phyloP scores from a whole-genome alignment of 2,113 vertebrate genomes.

The Callorhinus ursinus region DNA sequence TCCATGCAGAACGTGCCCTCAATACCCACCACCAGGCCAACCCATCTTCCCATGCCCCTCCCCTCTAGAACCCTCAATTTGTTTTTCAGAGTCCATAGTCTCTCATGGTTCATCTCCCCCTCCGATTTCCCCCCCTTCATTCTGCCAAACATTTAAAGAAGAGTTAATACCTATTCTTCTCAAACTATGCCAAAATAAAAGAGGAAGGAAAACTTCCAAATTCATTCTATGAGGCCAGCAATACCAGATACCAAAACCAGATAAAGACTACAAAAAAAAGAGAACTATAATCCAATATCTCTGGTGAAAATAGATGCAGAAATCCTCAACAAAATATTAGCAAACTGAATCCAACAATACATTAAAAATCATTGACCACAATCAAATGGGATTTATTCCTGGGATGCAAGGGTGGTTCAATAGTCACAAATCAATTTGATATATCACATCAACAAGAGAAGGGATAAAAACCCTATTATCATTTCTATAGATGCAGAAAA shows the following conservation, averaged over 20 bases:
- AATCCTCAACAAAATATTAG: background rate
- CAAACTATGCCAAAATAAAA: background rate
- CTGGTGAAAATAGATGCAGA: background rate
- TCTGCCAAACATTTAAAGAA: background rate
- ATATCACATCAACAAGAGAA: background rate
- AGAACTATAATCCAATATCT: background rate
- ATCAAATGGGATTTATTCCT: background rate
- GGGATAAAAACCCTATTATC: background rate
- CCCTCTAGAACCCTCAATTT: no score
- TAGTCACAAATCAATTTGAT: background rate
- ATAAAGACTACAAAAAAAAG: background rate
- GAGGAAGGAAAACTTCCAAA: background rate
- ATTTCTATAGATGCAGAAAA: background rate
- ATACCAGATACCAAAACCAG: background rate
- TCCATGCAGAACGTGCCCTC: no score
- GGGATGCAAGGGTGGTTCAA: background rate
- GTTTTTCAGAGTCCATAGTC: no score
- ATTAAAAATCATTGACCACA: background rate
- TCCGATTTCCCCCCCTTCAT: no score
- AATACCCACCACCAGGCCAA: no score
- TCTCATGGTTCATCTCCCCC: no score
- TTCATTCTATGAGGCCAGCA: background rate
- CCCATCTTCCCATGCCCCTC: no score
- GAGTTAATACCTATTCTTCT: background rate
- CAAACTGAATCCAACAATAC: background rate